Evolutionary conservation across 2,797 vertebrate species (phyloP), one percentile per base, ranked within the genome.

Genomic region (Sebastes ruberrimus): DNA sequence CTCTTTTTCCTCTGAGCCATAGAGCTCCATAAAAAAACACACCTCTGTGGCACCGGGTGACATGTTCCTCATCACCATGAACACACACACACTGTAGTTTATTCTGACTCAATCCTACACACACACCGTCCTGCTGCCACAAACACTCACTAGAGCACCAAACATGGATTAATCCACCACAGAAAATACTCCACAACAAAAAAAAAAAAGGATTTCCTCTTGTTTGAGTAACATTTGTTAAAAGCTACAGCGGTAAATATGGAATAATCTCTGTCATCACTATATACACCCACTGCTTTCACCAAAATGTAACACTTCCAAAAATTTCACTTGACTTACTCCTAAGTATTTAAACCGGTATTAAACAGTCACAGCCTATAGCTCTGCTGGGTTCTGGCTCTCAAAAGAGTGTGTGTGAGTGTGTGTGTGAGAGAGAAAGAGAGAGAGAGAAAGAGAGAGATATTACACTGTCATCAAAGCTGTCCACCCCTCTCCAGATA

Each of bases 391-490:
- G 28, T 35, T 55, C 35, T 16, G 46, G 5, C 22, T 6, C 61
- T 46, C 60, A 60, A 33, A 65, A 14, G 3, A 5, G 14, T n/a
- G 76, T 66, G 22, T 71, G 65, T 49, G 56, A 20, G 35, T 62
- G 20, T 18, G 72, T 74, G 33, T 1, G 33, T 1, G 33, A 11
- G 33, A 5, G 32, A 13, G 32, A 35, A 32, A 22, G 61, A 14
- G 61, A 22, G 62, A 14, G 22, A 22, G 30, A n/a, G 32, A 9
- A 18, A 23, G 25, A 59, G 46, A 56, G 42, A 71, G 67, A 74
- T 56, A 74, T 84, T 76, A 77, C 32, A 61, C 79, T 84, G 81
- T 88, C 76, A 64, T 82, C 78, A 83, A 65, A 82, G 61, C 82
- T 83, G 65, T 83, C 78, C 77, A 65, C 76, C 46, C 53, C 57